These are phyloP conservation scores for Cherax quadricarinatus DNA, from an alignment of 1,140 invertebrate genomes.

Conservation along the genomic window DNA sequence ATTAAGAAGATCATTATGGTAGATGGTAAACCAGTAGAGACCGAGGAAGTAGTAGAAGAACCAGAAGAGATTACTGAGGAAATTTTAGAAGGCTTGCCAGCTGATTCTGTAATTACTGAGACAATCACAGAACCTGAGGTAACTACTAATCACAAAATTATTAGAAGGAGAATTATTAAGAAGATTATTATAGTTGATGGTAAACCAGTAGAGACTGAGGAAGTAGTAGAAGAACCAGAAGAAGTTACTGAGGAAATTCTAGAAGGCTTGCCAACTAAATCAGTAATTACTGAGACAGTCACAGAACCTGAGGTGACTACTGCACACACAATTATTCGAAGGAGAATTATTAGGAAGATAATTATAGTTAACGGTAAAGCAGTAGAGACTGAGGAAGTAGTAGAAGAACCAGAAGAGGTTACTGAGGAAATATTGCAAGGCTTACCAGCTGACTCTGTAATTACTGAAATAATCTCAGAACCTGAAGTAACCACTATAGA, in stretches of 20 bases:
- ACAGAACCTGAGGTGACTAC: constrained; percentile 30
- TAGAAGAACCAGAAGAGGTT: constrained; percentile 46
- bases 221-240: constrained; percentile 47
- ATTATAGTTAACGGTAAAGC: constrained; percentile 35
- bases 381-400: constrained; percentile 50
- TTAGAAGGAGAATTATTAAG: constrained; percentile 51
- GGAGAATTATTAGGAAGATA: constrained; percentile 44
- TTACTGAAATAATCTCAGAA: constrained; percentile 38
- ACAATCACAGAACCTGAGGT: constrained; percentile 47
- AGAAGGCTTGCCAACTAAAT: constrained; percentile 26
- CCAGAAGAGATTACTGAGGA: constrained; percentile 30
- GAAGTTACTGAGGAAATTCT: constrained; percentile 40
- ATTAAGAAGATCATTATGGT: constrained; percentile 7
- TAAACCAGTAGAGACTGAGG: constrained; percentile 44
- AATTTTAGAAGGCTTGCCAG: constrained; percentile 12
- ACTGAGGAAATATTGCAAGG: constrained; percentile 38
- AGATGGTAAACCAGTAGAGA: background rate
- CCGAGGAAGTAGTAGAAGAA: no score
- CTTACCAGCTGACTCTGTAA: constrained; percentile 26
- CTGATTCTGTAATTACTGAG: constrained; percentile 46
- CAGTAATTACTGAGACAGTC: constrained; percentile 40
- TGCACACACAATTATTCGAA: constrained; percentile 34
- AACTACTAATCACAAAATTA: constrained; percentile 32
- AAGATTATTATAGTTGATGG: constrained; percentile 43
- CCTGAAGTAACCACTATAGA: constrained; percentile 19